Conservation (phyloP, 2,113 vertebrate genomes). For the Etia nguti region DNA sequence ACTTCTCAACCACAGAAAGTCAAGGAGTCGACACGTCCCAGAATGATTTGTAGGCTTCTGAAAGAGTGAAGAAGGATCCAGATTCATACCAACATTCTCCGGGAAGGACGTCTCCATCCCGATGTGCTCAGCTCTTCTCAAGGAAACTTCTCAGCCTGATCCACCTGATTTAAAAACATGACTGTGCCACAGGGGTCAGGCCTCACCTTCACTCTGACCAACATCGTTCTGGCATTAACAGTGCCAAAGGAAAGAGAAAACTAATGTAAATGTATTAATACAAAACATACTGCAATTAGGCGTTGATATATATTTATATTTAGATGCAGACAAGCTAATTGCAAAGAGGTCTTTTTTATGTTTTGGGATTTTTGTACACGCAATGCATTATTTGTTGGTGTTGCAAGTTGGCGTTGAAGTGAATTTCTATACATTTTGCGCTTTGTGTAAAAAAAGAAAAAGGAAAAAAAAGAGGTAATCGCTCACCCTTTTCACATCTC, state of each 20-base stretch:
- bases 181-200: constrained; percentile 31
- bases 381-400: constrained; percentile 48
- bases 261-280: constrained; percentile 56
- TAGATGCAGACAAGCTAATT: constrained; percentile 65
- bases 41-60: background rate
- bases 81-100: constrained; percentile 5
- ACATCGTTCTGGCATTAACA: constrained; percentile 37
- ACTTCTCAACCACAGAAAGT: background rate
- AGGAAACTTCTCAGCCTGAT: background rate
- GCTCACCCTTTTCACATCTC: constrained; percentile 32
- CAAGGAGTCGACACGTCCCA: background rate
- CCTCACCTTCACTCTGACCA: background rate
- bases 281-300: constrained; percentile 59
- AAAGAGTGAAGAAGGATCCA: background rate
- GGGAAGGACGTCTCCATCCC: background rate
- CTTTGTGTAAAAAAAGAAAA: constrained; percentile 7
- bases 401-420: constrained; percentile 51
- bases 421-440: constrained; percentile 48
- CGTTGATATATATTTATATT: constrained; percentile 74
- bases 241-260: constrained; percentile 64
- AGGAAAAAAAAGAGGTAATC: background rate
- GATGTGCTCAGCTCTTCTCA: background rate
- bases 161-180: background rate
- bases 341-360: constrained; percentile 58
- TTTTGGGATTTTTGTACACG: constrained; percentile 60